These are phyloP conservation scores for Eustalomyia histrio DNA, from an alignment of 2,888 invertebrate genomes.

Conservation along the genomic window DNA sequence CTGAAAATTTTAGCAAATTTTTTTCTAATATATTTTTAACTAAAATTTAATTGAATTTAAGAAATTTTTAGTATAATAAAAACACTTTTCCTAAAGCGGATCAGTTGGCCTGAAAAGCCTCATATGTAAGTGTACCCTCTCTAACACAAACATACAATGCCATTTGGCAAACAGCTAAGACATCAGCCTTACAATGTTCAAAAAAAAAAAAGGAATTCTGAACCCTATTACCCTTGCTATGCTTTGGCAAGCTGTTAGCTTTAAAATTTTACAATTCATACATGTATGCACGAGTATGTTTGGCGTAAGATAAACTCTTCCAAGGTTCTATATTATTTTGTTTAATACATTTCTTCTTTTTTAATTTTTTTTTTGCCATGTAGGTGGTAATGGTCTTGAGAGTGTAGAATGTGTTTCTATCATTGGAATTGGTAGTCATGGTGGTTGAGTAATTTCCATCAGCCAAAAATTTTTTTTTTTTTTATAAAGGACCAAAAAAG, in stretches of 20 bases:
- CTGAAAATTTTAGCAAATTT: no score
- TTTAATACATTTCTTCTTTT: neutral
- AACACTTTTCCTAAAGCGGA: no score
- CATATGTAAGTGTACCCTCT: no score
- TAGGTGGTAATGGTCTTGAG: slow-evolving; percentile 7
- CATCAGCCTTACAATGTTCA: slow-evolving; percentile 31
- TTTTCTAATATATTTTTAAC: no score
- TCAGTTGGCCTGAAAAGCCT: no score
- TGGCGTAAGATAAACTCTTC: slow-evolving; percentile 35
- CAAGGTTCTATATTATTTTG: neutral
- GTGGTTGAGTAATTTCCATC: neutral
- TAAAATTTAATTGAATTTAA: no score
- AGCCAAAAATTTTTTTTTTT: neutral
- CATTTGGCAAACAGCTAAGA: slow-evolving; percentile 53
- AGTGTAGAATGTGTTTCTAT: neutral
- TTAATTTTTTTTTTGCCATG: neutral
- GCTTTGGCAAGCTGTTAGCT: slow-evolving; percentile 29
- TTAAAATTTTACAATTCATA: slow-evolving; percentile 12
- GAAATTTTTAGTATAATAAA: no score
- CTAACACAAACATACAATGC: neutral
- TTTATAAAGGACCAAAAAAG: neutral
- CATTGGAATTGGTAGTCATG: neutral
- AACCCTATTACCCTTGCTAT: slow-evolving; percentile 34
- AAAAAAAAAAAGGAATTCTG: slow-evolving; percentile 18
- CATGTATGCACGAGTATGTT: slow-evolving; percentile 4